phyloP scores from a whole-genome alignment of 1,140 invertebrate genomes.

The Tetramorium parvispinum region DNA sequence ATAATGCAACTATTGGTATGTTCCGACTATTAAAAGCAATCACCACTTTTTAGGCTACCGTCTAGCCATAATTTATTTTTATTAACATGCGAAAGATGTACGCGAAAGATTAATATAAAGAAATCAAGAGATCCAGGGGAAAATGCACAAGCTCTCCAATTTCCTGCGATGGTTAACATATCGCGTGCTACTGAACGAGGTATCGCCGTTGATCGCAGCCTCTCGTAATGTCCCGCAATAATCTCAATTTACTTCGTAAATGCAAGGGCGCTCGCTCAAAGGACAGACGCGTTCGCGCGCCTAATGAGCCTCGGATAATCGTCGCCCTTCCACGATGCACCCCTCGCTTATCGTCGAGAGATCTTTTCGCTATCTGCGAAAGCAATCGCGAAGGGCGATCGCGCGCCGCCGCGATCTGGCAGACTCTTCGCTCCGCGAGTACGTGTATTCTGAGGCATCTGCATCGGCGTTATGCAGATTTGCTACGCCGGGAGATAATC shows the following conservation, averaged over 20 bases:
- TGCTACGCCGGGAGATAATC: constrained; percentile 46
- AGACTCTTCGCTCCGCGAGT: not conserved
- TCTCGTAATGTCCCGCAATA: constrained; percentile 30
- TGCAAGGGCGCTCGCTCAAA: constrained; percentile 35
- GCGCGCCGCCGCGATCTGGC: not conserved
- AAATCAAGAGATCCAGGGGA: not conserved
- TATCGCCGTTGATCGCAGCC: constrained; percentile 4
- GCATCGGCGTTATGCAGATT: constrained; percentile 55
- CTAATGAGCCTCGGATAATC: constrained; percentile 61
- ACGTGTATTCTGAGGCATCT: constrained; percentile 13
- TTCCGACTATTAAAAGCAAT: not conserved
- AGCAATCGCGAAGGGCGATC: constrained; percentile 48
- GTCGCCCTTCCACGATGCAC: constrained; percentile 21
- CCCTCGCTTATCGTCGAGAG: constrained; percentile 36
- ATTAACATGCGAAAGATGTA: not conserved
- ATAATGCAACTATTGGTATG: not conserved
- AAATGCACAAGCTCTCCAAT: not conserved
- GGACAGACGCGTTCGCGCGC: constrained; percentile 52
- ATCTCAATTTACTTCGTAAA: constrained; percentile 49
- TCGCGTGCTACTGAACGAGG: not conserved
- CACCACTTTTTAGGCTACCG: not conserved
- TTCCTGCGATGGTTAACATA: constrained; percentile 10
- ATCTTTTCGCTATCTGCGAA: constrained; percentile 46
- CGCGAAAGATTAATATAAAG: not conserved
- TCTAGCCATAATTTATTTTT: not conserved